Conservation (phyloP, 30 jellyfish, hydroid and myxozoan genomes). For the Aurelia aurita region DNA sequence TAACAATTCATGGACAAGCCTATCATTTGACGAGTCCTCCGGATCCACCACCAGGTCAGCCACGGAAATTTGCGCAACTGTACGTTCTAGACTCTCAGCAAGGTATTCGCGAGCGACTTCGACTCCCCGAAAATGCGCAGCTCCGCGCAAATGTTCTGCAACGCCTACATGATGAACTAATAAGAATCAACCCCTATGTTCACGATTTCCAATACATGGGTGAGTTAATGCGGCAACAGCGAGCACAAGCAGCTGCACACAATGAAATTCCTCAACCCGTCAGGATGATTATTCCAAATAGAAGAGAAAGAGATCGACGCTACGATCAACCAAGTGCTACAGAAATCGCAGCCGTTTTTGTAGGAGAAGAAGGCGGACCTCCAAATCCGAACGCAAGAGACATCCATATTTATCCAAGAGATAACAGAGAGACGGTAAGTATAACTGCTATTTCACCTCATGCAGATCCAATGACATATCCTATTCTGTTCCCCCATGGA, state of each 20-base stretch:
- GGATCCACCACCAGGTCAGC: neutral
- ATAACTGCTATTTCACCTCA: neutral
- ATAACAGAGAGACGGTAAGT: too few species aligned
- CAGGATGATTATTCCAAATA: too few species aligned
- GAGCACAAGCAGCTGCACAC: neutral
- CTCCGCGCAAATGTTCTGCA: neutral
- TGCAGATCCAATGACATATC: slow-evolving; percentile 64
- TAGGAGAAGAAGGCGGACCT: neutral
- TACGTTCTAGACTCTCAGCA: neutral
- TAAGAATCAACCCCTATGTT: neutral
- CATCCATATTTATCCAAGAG: neutral
- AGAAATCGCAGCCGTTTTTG: neutral
- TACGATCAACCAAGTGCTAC: too few species aligned
- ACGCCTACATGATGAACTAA: neutral
- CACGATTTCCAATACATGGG: neutral
- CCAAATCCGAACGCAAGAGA: neutral
- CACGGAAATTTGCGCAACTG: neutral
- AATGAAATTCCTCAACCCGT: too few species aligned
- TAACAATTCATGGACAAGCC: neutral
- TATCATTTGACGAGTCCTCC: neutral
- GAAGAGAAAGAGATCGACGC: too few species aligned
- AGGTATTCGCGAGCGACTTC: neutral
- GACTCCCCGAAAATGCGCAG: neutral
- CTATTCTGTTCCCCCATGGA: slow-evolving; percentile 48
- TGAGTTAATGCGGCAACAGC: neutral